Evolutionary conservation across 1,140 invertebrate species (phyloP), one percentile per base, ranked within the genome.

Genomic region (Caenorhabditis remanei): DNA sequence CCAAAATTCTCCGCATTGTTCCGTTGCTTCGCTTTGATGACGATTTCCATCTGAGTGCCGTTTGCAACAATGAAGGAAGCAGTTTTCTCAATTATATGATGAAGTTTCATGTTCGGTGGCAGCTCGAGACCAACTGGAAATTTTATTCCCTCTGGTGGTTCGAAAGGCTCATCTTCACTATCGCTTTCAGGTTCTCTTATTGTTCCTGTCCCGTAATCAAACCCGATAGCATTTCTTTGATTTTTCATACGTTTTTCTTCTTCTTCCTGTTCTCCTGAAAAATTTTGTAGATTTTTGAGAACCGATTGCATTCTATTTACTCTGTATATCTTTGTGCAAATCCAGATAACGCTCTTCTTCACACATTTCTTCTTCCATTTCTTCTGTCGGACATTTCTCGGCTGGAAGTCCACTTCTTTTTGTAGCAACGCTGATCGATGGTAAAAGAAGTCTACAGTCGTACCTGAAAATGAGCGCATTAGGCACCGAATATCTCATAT

Each of bases 41-140:
- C 94, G 84, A 99, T 98, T 94, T 99, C 98, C 97, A 99, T 98
- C 94, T 99, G 98, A 48, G 95, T 94, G 0, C 97, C 98, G 93
- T 99, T 97, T 63, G 95, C 94, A 87, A 96, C 95, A 88, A 99
- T 96, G 94, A 99, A 99, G 79, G 95, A 94, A 0, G 98, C 97
- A 0, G 98, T 99, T 93, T 97, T 98, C 92, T 98, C 96, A 91
- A 99, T 98, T 83, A 98, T 96, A 6, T 96, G 95, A 93, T 98
- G 96, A 89, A 96, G 94, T 92, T 98, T 99, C 90, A 96, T 95
- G 8, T 95, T 96, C 89, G 95, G 95, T n/a, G 98, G 98, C 96
- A 98, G 41, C 19, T 84, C 95, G 21, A 92, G 86, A 53, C 90
- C 90, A 21, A 91, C 83, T 24, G 91, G 91, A 32, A 92, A 75